A percentile compares a stretch with the other conserved stretches of the same genome.
These are phyloP conservation scores for Oreochromis spilurus DNA, from an alignment of 2,113 vertebrate species.

Conservation along the genomic window DNA sequence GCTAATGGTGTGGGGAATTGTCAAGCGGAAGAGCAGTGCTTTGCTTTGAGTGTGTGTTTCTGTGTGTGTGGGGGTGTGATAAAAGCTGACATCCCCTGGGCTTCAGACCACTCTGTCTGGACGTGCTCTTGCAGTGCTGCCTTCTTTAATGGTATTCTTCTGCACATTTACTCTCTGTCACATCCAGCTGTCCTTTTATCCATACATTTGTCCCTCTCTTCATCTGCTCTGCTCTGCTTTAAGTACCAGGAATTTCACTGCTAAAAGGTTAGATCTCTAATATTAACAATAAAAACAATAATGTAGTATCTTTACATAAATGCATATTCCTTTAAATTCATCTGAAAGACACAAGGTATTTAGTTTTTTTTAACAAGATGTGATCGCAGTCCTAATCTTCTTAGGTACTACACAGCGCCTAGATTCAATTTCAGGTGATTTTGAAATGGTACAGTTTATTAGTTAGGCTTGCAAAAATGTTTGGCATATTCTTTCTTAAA, in stretches of 20 bases:
- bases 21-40: not conserved
- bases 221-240: not conserved
- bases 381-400: not conserved
- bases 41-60: slow-evolving; percentile 4
- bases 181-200: not conserved
- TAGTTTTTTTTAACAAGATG: not conserved
- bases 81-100: slow-evolving; percentile 14
- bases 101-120: slow-evolving; percentile 20
- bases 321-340: not conserved
- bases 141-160: slow-evolving; percentile 37
- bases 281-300: not conserved
- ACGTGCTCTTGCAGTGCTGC: slow-evolving; percentile 1
- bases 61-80: not conserved
- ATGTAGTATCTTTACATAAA: not conserved
- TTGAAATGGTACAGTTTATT: not conserved
- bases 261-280: not conserved
- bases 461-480: not conserved
- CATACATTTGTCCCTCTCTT: not conserved
- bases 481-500: not conserved
- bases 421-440: not conserved
- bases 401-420: not conserved
- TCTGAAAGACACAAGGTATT: not conserved
- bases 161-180: not conserved
- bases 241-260: not conserved
- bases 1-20: slow-evolving; percentile 11